These are phyloP conservation scores for Malacoraja senta DNA, from an alignment of 2,797 vertebrate genomes.

Conservation along the genomic window DNA sequence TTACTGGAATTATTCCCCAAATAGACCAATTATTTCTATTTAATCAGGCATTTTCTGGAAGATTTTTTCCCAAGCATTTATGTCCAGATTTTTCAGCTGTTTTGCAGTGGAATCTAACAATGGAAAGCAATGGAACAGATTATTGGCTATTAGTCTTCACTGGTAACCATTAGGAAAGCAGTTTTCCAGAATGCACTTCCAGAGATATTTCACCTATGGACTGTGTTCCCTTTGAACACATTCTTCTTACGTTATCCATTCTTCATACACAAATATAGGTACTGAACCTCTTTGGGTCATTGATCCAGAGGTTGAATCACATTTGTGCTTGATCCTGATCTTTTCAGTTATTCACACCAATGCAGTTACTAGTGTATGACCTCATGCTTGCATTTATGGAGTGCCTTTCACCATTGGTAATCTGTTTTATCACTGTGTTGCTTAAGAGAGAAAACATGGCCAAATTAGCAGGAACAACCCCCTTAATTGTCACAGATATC, in stretches of 20 bases:
- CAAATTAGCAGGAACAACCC: too few relatives aligned
- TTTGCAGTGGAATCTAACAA: background rate
- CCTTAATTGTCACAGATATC: too few relatives aligned
- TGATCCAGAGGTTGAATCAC: background rate
- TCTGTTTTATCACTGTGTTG: too few relatives aligned
- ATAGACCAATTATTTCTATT: conserved; percentile 5
- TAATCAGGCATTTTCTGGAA: background rate
- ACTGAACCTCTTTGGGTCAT: background rate
- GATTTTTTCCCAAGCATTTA: background rate
- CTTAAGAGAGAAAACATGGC: too few relatives aligned
- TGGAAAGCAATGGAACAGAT: background rate
- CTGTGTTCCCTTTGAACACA: background rate
- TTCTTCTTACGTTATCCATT: background rate
- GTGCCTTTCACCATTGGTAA: too few relatives aligned
- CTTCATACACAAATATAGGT: background rate
- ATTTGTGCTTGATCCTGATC: background rate
- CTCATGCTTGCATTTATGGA: background rate
- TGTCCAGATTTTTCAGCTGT: background rate
- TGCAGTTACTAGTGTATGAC: background rate
- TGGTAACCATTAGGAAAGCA: background rate
- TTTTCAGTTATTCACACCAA: background rate
- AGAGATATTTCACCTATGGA: background rate
- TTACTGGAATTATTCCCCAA: background rate
- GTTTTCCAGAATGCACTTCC: background rate
- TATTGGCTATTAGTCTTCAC: background rate